Conservation (phyloP, 2,797 vertebrate genomes). For the Threskiornis aethiopicus region DNA sequence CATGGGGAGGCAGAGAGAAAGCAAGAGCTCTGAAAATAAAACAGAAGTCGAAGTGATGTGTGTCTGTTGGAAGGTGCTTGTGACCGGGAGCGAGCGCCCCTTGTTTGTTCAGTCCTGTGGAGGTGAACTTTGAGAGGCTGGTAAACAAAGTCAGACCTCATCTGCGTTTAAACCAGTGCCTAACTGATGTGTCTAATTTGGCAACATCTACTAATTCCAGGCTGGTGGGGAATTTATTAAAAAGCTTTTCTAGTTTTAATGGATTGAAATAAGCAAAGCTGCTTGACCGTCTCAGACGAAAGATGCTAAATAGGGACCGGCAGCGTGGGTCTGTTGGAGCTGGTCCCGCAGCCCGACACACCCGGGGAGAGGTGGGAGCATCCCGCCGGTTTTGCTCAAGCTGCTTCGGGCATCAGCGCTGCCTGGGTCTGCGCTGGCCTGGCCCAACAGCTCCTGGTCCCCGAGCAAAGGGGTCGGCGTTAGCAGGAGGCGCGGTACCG, state of each 20-base stretch:
- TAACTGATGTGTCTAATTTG: conserved; percentile 12
- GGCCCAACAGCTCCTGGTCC: neutral
- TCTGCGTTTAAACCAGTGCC: conserved; percentile 3
- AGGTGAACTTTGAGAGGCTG: neutral
- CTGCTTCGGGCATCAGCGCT: accelerated
- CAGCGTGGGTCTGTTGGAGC: neutral
- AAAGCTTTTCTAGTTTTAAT: conserved; percentile 32
- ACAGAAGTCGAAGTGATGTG: neutral
- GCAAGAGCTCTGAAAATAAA: conserved; percentile 20
- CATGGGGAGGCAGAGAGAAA: conserved; percentile 1
- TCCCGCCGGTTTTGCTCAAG: neutral
- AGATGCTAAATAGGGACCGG: neutral
- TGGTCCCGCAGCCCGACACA: neutral
- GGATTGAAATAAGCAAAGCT: conserved; percentile 11
- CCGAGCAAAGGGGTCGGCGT: neutral
- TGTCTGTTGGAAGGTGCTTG: neutral
- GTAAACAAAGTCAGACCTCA: conserved; percentile 16
- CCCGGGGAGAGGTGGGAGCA: neutral
- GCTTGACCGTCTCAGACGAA: neutral
- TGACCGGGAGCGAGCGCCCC: accelerated
- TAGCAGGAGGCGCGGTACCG: accelerated
- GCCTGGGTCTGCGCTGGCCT: neutral
- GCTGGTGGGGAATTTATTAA: neutral
- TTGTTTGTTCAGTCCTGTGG: neutral
- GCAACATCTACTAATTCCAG: neutral